Base-by-base conservation (phyloP, 2,113 vertebrate species). In the Lepus timidus region DNA sequence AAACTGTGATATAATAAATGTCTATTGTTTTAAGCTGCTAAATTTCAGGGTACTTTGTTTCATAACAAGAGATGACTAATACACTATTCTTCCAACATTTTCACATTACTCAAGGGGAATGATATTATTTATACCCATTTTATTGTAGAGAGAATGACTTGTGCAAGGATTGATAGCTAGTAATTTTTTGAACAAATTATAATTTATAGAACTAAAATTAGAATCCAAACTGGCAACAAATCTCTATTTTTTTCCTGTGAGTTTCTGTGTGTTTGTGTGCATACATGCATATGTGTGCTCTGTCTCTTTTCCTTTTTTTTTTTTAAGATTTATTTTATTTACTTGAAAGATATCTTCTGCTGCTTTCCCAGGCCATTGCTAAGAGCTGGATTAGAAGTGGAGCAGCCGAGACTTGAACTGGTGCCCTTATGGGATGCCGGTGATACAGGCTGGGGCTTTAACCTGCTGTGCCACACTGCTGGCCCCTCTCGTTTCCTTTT, bases 111-210 rank as follows among this genome's bases (percentile, higher is more conserved):
- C 27, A 31, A 70, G 39, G 29, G 81, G 51, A 88, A 6, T 83
- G 31, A 33, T 39, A 82, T 82, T 75, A 76, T 82, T 82, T 79
- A 84, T 55, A 55, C 29, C 64, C 29, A 71, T 68, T 88, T 88
- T 88, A 62, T 52, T 76, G 51, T 78, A 87, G 36, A 95, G 52
- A 84, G 29, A 85, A 67, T 75, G 23, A 87, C 73, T 87, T 95
- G 44, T 8, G 29, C 33, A 36, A 87, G 81, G 25, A 82, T 9
- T 95, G 23, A 36, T 65, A 68, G 33, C 79, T 68, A 68, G 25
- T 82, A 76, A 92, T 51, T 68, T 91, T 95, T 84, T 27, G 70
- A 95, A 71, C 9, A 78, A 31, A 55, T 55, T 16, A 16, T 58
- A 55, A 80, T 85, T 89, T 67, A 51, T 85, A 51, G 29, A 93